phyloP scores from a whole-genome alignment of 1,140 invertebrate species.

The Drosophila tristis region DNA sequence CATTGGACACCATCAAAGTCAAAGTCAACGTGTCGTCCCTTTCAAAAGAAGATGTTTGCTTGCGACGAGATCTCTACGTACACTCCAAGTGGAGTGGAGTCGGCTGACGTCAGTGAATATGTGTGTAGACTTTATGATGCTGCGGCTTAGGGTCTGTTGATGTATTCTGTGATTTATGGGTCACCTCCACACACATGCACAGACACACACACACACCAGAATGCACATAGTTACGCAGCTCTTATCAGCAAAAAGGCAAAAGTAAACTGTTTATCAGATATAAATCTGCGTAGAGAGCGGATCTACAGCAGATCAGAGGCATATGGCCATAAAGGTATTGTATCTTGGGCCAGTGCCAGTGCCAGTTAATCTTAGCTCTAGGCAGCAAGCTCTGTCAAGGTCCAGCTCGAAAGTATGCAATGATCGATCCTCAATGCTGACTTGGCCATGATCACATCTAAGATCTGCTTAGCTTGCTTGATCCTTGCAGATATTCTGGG shows the following conservation, averaged over 20 bases:
- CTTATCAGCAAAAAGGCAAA: slow-evolving; percentile 28
- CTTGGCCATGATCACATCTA: too few relatives aligned
- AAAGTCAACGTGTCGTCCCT: slow-evolving; percentile 17
- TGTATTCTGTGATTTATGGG: slow-evolving; percentile 69
- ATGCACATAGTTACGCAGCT: slow-evolving; percentile 8
- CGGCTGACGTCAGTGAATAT: slow-evolving; percentile 50
- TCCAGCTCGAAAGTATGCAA: too few relatives aligned
- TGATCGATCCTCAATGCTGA: too few relatives aligned
- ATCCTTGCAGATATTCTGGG: background rate
- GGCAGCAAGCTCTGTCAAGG: too few relatives aligned
- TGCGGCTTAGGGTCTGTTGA: slow-evolving; percentile 57
- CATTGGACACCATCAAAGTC: slow-evolving; percentile 13
- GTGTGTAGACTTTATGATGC: slow-evolving; percentile 44
- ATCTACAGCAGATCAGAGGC: background rate
- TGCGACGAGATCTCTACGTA: slow-evolving; percentile 8
- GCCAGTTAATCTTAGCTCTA: background rate
- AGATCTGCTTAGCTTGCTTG: background rate
- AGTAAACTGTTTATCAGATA: slow-evolving; percentile 26
- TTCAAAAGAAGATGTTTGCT: slow-evolving; percentile 1
- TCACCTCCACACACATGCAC: background rate
- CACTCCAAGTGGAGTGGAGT: slow-evolving; percentile 16
- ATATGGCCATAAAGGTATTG: background rate
- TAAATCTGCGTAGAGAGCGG: slow-evolving; percentile 19
- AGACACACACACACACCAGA: background rate
- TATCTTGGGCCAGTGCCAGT: too few relatives aligned